Base-by-base conservation (phyloP, 2,797 vertebrate genomes). In the Pristis pectinata region DNA sequence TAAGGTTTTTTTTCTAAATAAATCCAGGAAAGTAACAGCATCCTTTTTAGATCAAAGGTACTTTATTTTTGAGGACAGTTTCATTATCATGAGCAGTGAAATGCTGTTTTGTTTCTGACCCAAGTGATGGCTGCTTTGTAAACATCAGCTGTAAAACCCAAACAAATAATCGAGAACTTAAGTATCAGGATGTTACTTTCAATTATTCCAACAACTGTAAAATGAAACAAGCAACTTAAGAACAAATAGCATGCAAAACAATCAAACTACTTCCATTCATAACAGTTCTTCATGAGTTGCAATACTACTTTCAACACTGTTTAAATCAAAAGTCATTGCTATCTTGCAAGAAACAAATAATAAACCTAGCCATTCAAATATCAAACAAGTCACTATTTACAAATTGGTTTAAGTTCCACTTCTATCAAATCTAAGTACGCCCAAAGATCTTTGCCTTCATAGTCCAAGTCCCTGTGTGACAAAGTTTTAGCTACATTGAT, bases 401-500 rank as follows among this genome's bases (percentile, higher is more conserved):
- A n/a, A 89, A 59, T 59, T 89, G 53, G 27, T 34, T 44, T 49
- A 67, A 22, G 37, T 37, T 27, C 89, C 8, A 70, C 44, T 64
- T 70, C 59, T 15, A 30, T 87, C 2, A 89, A 87, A 27, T 87
- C 37, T n/a, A 64, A 93, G 11, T 92, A 59, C 92, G 61, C 91
- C 49, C 37, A 93, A 74, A 76, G 44, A 94, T 15, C 27, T 0
- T 44, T 22, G 41, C 76, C 70, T 94, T 76, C 11, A 76, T 53
- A 94, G 41, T 94, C 94, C 95, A 76, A 97, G 97, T 97, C 97
- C 96, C 96, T 96, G 95, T 95, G 96, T 96, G 95, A 96, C 95
- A 96, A 95, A n/a, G 94, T 95, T 96, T 96, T 95, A 96, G 97
- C 96, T 96, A 96, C 96, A 96, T 96, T 96, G 96, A 97, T 97